Base-by-base conservation (phyloP, 2,888 invertebrate species). In the Xestoiulus laeticollis region DNA sequence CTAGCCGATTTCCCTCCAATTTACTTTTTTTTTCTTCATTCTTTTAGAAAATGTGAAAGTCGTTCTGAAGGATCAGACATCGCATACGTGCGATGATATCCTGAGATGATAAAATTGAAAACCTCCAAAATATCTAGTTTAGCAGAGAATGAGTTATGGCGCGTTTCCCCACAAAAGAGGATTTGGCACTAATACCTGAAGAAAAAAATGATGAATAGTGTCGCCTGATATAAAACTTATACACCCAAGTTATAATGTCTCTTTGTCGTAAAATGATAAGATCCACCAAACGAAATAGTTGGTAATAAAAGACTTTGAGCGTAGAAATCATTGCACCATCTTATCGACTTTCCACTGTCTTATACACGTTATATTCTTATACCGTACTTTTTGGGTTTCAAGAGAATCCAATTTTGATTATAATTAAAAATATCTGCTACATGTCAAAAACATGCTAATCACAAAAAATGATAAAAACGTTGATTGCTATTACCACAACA, bases 171-270 rank as follows among this genome's bases (percentile, higher is more conserved):
- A 48, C 68, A 68, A 68, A 59, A 68, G 68, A 68, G 68, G 68
- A 68, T 68, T 68, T 68, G 68, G 68, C 68, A 26, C 68, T 68
- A 68, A 68, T 68, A 68, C 68, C 68, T 68, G 68, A 26, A 68
- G 68, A 68, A 68, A 68, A n/a, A 68, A 68, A 68, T 68, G 68
- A 68, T 22, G 68, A 68, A 68, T 68, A 12, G 68, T 6, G n/a
- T 22, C 22, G 22, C 22, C 10, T 22, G 26, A n/a, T 26, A 22
- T 12, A 22, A 5, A 26, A 68, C 6, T 68, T 68, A 22, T 68
- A 26, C 22, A 26, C n/a, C 68, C 22, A 68, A 68, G 22, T 68
- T 68, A 26, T 68, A 12, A n/a, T 6, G 10, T n/a, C 22, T 68
- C 22, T 68, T 68, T 68, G 68, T 68, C 68, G 68, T 68, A 68